Base-by-base conservation (phyloP, 2,888 invertebrate genomes). In the Lacanobia wlatinum region DNA sequence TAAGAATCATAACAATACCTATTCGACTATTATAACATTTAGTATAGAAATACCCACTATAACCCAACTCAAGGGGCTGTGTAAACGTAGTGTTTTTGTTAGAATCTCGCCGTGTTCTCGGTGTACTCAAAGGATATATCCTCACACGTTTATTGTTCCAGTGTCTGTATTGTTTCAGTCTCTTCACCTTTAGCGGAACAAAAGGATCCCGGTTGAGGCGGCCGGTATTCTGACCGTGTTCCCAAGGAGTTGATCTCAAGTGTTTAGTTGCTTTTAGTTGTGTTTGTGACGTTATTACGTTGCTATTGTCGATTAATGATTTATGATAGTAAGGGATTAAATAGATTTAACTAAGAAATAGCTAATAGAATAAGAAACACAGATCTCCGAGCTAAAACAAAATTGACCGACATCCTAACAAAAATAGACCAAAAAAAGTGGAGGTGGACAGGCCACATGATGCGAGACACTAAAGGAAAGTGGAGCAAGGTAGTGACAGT, bases 81-180 rank as follows among this genome's bases (percentile, higher is more conserved):
- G 58, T 65, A 61, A 62, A 66, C 65, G 65, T 60, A 10, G 23
- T 78, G 73, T 73, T 80, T 74, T 78, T 73, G 73, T 78, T 67
- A 46, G 68, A 70, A 73, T 80, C 76, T 80, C 59, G 66, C 48
- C 64, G 18, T 62, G 48, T 70, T 74, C 69, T 76, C 75, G 67
- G 34, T 61, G 46, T 70, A 76, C 63, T 78, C 76, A 70, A 73
- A 76, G 69, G 71, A 62, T 76, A 70, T 76, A 64, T 80, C 66
- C 63, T 66, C 65, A 71, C 73, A 80, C 61, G 66, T 73, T 68
- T 76, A 73, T 83, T 81, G 82, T 82, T 40, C 46, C 46, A 65
- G 60, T 53, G 59, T 76, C 70, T 52, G 81, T 73, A 80, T 80
- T 80, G 80, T 83, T 83, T 63, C n/a, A 71, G 76, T 64, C 55